phyloP scores from a whole-genome alignment of 2,113 vertebrate genomes.

The Alligator mississippiensis region DNA sequence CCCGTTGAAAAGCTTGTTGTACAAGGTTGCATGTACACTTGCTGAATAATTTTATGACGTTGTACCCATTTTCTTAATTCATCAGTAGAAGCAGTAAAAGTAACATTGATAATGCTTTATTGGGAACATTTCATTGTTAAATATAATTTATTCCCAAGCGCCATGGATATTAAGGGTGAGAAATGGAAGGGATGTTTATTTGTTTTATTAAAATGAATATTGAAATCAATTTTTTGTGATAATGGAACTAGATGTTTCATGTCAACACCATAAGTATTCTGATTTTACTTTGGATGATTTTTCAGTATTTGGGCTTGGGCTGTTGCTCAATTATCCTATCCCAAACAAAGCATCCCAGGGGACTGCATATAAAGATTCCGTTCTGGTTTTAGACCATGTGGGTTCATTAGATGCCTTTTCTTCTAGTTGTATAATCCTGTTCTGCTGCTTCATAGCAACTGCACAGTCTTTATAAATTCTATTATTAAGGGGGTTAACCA shows the following conservation, averaged over 20 bases:
- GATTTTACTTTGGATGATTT: background rate
- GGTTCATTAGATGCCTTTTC: background rate
- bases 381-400: background rate
- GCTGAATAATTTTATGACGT: background rate
- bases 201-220: background rate
- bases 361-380: background rate
- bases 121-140: background rate
- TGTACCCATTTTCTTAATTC: background rate
- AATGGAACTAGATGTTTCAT: background rate
- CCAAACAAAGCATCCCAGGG: fast-evolving
- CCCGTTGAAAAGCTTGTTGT: constrained; percentile 21
- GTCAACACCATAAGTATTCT: background rate
- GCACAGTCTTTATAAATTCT: fast-evolving
- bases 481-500: fast-evolving
- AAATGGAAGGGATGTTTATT: background rate
- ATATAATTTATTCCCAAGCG: background rate
- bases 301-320: background rate
- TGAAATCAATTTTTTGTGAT: background rate
- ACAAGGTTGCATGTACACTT: constrained; percentile 31
- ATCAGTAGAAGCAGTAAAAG: background rate
- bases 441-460: background rate
- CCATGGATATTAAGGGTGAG: background rate
- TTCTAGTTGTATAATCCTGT: fast-evolving
- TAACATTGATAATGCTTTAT: background rate
- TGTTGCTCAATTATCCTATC: background rate